phyloP scores from a whole-genome alignment of 2,113 vertebrate species.

The Arizona elegans region DNA sequence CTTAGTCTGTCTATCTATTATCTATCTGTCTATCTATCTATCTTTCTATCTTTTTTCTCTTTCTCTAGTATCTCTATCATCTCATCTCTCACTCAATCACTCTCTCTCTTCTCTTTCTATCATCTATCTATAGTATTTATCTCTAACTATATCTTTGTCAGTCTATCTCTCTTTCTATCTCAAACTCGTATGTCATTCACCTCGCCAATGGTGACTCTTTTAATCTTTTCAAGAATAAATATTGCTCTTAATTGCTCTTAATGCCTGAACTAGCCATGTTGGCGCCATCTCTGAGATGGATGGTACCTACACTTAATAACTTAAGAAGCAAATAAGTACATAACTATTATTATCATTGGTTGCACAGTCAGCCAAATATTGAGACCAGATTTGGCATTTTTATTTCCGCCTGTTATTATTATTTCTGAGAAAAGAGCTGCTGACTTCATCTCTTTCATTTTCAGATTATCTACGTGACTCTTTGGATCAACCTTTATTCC shows the following conservation, averaged over 20 bases:
- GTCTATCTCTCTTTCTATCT: background rate
- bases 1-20: no score
- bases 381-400: background rate
- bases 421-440: background rate
- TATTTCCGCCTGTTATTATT: background rate
- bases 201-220: background rate
- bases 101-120: no score
- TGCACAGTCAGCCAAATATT: background rate
- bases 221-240: background rate
- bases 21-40: no score
- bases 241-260: background rate
- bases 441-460: background rate
- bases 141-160: no score
- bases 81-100: no score
- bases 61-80: no score
- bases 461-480: slow-evolving; percentile 72
- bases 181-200: background rate
- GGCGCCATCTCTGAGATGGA: background rate
- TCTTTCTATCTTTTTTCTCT: no score
- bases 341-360: background rate
- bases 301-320: background rate
- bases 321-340: background rate
- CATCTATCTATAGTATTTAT: no score
- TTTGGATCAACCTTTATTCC: slow-evolving; percentile 78
- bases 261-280: background rate